Evolutionary conservation across 2,113 vertebrate genomes (phyloP).

Genomic region (Myotis davidii): DNA sequence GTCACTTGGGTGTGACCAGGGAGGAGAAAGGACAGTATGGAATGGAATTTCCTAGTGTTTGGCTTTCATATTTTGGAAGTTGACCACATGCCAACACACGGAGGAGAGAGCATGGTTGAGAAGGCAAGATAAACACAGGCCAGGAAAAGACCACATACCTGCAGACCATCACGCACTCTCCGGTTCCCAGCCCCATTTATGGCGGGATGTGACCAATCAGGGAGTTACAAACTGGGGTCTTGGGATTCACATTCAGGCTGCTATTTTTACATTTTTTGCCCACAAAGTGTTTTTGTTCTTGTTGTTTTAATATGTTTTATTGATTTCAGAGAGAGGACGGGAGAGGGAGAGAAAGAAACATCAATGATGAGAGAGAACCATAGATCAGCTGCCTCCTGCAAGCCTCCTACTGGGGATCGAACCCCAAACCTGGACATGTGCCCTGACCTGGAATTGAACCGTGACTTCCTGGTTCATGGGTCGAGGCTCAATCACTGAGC

Average conservation of each 20-base stretch:
- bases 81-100: not conserved
- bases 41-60: not conserved
- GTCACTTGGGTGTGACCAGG: not conserved
- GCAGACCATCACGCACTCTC: accelerated
- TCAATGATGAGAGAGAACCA: too few species aligned
- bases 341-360: too few species aligned
- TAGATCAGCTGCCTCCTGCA: too few species aligned
- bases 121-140: not conserved
- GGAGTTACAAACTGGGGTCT: not conserved
- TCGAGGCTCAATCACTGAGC: too few species aligned
- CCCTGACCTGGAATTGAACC: too few species aligned
- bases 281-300: not conserved
- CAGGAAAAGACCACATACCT: not conserved
- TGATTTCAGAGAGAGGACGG: too few species aligned
- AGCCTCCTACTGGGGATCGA: too few species aligned
- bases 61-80: not conserved
- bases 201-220: not conserved
- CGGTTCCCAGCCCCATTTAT: not conserved
- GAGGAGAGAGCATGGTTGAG: not conserved
- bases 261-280: not conserved
- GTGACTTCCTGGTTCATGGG: too few species aligned
- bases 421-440: too few species aligned
- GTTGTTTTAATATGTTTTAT: too few species aligned
- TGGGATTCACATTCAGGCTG: not conserved
- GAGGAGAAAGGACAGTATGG: not conserved